Base-by-base conservation (phyloP, 2,888 invertebrate species). In the Cataglyphis cursor region DNA sequence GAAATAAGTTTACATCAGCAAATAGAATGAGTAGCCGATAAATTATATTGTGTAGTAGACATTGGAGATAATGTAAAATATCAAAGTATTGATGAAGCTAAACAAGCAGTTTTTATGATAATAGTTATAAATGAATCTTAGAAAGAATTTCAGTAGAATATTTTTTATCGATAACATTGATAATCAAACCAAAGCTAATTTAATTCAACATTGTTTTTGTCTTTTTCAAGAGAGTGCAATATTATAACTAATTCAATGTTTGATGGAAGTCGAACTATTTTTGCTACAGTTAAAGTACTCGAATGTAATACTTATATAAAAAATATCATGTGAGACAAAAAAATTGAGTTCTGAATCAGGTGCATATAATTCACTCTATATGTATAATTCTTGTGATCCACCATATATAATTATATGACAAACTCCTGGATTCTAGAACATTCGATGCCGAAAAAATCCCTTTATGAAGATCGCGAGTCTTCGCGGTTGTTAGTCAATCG, bases 11-110 rank as follows among this genome's bases (percentile, higher is more conserved):
- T 54, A 21, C n/a, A 1, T 41, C 41, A 41, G 3, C 10, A 10
- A 1, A 12, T 54, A 54, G 54, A 54, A 54, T 21, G 54, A 9
- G 54, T 54, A 54, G n/a, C 54, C 9, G 54, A 54, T 21, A 54
- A 21, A 54, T 54, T 54, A 54, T 54, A 54, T 54, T n/a, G 10
- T 54, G 54, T 54, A 54, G 21, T 54, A n/a, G 54, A 54, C 54
- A 10, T 54, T 21, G 54, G 10, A 54, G 21, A 21, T 54, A 21
- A 54, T 21, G 10, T 54, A 54, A 10, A 54, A 54, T 21, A 54
- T 54, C 21, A 21, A 57, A 24, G 54, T 54, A 54, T 21, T 54
- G 21, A 9, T 54, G 54, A 54, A 54, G 21, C 54, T 54, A 54
- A 54, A 54, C 54, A 54, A 54, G 54, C 6, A 54, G 21, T 54